phyloP scores from a whole-genome alignment of 2,797 vertebrate species.

The Spinus pinus region DNA sequence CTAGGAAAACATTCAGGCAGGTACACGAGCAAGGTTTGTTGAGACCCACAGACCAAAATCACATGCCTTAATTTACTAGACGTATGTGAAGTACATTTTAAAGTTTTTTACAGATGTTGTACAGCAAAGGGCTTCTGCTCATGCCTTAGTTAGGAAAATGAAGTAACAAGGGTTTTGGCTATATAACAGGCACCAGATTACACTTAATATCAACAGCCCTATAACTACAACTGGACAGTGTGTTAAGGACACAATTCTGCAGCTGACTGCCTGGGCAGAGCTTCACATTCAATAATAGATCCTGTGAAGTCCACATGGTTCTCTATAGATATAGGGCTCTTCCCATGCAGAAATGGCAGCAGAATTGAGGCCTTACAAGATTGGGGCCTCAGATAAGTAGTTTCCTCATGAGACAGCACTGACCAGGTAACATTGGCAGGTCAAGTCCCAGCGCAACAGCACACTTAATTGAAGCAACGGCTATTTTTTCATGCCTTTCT shows the following conservation, averaged over 20 bases:
- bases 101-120: constrained; percentile 28
- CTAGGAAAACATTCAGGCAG: constrained; percentile 58
- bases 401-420: neutral
- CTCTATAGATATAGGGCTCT: neutral
- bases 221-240: neutral
- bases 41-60: constrained; percentile 54
- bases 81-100: neutral
- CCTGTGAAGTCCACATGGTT: neutral
- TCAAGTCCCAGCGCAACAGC: neutral
- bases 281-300: neutral
- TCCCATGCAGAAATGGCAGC: neutral
- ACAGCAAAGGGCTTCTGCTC: constrained; percentile 61
- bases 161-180: constrained; percentile 51
- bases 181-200: constrained; percentile 53
- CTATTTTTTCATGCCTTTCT: neutral
- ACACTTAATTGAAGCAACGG: neutral
- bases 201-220: constrained; percentile 18
- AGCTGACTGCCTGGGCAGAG: constrained; percentile 17
- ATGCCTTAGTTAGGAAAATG: constrained; percentile 55
- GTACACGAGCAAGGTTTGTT: constrained; percentile 54
- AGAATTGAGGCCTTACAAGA: constrained; percentile 31
- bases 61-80: constrained; percentile 62
- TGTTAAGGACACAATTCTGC: constrained; percentile 38
- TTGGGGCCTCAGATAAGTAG: neutral
- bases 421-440: neutral